phyloP scores from a whole-genome alignment of 2,888 invertebrate genomes.

The Netelia melanura region DNA sequence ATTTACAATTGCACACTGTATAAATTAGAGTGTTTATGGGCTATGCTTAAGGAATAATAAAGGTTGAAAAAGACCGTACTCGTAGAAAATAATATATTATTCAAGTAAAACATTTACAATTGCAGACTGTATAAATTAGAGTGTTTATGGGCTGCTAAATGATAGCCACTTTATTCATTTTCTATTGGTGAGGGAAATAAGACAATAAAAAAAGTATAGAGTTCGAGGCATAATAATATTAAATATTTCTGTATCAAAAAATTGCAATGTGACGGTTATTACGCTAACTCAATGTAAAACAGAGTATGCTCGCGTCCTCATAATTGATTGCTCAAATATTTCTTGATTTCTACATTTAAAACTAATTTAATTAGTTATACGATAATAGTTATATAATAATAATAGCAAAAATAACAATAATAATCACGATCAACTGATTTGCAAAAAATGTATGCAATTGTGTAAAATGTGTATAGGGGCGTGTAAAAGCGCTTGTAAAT shows the following conservation, averaged over 20 bases:
- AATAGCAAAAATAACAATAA: no score
- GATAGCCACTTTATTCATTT: background rate
- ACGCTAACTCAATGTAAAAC: constrained; percentile 2
- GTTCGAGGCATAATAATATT: constrained; percentile 4
- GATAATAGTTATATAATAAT: no score
- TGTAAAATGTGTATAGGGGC: no score
- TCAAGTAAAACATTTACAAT: constrained; percentile 13
- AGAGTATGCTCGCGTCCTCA: background rate
- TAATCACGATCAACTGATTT: no score
- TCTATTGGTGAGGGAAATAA: background rate
- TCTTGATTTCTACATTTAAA: background rate
- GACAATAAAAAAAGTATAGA: background rate
- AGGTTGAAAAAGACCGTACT: background rate
- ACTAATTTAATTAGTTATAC: background rate
- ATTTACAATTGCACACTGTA: constrained; percentile 10
- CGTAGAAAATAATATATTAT: constrained; percentile 23
- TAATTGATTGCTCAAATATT: constrained; percentile 4
- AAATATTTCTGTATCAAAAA: constrained; percentile 5
- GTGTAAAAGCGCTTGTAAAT: no score
- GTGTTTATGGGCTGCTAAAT: constrained; percentile 7
- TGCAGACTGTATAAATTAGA: constrained; percentile 5
- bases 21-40: constrained; percentile 4
- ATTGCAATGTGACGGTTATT: background rate
- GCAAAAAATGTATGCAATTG: no score
- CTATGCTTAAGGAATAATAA: no score